phyloP scores from a whole-genome alignment of 2,113 vertebrate species.

The Dicrurus megarhynchus region DNA sequence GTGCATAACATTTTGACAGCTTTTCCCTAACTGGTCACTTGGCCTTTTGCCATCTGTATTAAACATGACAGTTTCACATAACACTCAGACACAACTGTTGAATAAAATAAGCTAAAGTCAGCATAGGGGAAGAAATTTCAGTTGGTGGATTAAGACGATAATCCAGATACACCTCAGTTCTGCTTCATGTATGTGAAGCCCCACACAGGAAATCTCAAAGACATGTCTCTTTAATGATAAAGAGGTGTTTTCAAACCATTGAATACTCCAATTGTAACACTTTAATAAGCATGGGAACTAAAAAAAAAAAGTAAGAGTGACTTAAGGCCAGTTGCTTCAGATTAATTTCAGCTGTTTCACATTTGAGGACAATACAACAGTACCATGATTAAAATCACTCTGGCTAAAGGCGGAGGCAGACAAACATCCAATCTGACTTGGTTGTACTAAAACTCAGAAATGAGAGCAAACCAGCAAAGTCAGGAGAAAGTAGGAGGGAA shows the following conservation, averaged over 20 bases:
- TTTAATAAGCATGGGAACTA: not conserved
- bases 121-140: not conserved
- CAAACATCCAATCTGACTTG: not conserved
- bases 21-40: not conserved
- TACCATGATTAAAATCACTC: not conserved
- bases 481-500: not conserved
- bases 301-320: not conserved
- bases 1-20: not conserved
- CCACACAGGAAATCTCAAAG: not conserved
- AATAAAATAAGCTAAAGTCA: not conserved
- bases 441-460: not conserved
- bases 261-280: not conserved
- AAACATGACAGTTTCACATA: not conserved
- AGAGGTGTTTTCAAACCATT: not conserved
- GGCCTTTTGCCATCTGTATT: not conserved
- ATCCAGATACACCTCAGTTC: not conserved
- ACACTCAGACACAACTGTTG: not conserved
- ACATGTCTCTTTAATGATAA: not conserved
- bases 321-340: conserved; percentile 41
- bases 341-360: conserved; percentile 52
- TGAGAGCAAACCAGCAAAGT: not conserved
- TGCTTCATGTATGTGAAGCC: not conserved
- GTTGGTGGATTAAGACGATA: not conserved
- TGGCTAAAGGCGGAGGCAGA: not conserved
- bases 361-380: not conserved